Evolutionary conservation across 2,888 invertebrate species (phyloP), one percentile per base, ranked within the genome.

Genomic region (Acutogordius australiensis): DNA sequence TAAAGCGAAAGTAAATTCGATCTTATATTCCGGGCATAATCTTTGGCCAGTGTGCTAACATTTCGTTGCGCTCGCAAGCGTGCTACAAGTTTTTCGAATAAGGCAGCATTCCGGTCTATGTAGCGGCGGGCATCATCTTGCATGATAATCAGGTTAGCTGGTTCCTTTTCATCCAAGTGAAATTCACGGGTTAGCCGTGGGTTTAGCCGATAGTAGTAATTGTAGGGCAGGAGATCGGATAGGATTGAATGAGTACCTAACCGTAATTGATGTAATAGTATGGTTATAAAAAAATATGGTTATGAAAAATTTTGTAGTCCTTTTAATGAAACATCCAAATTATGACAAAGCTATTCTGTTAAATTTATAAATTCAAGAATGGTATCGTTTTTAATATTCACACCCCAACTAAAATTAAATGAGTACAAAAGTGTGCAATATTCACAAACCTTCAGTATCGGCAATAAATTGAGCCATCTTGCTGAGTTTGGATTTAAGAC

Each of bases 401-500:
- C 13, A 30, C 13, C 13, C n/a, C n/a, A n/a, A n/a, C n/a, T n/a
- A 61, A 26, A 27, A 18, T 27, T 59, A n/a, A 61, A 26, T 61
- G 28, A 62, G 21, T 18, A 60, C 4, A n/a, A 62, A 29, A 63
- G 59, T 59, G 4, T 18, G 58, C 60, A 21, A 21, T 26, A 21
- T 60, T 62, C n/a, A 63, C 51, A 37, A n/a, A 45, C 81, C 80
- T 77, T 84, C 84, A 8, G 84, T 84, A 67, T 84, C 84, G 0
- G 84, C 84, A 2, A 84, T 84, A 63, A 81, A 82, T 68, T 83
- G 82, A 45, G 84, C 72, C 60, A 84, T 81, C 70, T 80, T 81
- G 65, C 78, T 75, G 66, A 85, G 79, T 70, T 84, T 84, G 64
- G 79, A 79, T 69, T 78, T 80, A 78, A 84, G 80, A 30, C 79